Base-by-base conservation (phyloP, 2,113 vertebrate species). In the Scophthalmus maximus region DNA sequence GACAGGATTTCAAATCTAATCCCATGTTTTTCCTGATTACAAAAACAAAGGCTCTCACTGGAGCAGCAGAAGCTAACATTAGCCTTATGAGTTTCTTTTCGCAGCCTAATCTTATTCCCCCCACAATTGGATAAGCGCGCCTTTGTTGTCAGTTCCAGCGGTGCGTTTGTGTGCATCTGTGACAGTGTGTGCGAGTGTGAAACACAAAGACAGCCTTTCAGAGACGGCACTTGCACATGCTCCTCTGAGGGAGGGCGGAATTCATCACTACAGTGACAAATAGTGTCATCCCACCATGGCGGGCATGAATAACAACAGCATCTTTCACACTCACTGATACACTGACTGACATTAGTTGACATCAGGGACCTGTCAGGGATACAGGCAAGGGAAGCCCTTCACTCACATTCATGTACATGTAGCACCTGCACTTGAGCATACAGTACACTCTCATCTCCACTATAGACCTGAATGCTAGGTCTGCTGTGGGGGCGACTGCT, bases 151-250 rank as follows among this genome's bases (percentile, higher is more conserved):
- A 83, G 78, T 79, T 87, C 71, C 80, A 83, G 84, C 84, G 62
- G 81, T 53, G 71, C 66, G 78, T 82, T 81, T 77, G 75, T 63
- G 78, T 63, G 59, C 93, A 88, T 95, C 91, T 93, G 86, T 94
- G 92, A 89, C 91, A 93, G 85, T 94, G 92, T 90, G 92, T 92
- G 93, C 93, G 92, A 94, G 92, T 89, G 93, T 89, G 92, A 89
- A 93, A 94, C 93, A 98, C 96, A 97, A 97, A 96, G 96, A 94
- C 89, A 92, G 93, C 84, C 94, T 95, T 93, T 96, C 94, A 96
- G 87, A 83, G 92, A 94, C 91, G 93, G 87, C 87, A 92, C 91
- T 92, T 90, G 95, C 95, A 95, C 95, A 95, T 92, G 91, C 89
- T 94, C 93, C 95, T 94, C 93, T 92, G 91, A 93, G 93, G 95